These are phyloP conservation scores for Ochotona curzoniae DNA, from an alignment of 2,113 vertebrate species.

Conservation along the genomic window DNA sequence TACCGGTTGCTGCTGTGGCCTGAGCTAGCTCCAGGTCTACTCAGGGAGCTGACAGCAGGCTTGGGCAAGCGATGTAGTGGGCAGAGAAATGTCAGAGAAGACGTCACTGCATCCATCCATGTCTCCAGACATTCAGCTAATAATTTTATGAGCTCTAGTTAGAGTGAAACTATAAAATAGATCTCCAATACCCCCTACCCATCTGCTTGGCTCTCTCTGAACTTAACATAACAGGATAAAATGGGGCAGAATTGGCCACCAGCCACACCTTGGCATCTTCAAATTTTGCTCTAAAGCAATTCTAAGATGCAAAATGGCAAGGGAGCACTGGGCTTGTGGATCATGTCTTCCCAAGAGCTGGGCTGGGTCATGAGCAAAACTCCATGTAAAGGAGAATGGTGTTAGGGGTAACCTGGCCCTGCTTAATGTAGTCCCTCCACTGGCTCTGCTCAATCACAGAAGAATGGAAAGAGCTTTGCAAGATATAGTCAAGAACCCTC, in stretches of 20 bases:
- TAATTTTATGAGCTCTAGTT: background rate
- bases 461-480: background rate
- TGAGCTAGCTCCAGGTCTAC: too few relatives aligned
- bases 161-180: background rate
- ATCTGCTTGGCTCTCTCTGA: background rate
- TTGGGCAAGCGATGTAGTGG: background rate
- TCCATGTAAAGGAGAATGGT: background rate
- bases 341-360: slow-evolving; percentile 54
- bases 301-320: slow-evolving; percentile 41
- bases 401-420: too few relatives aligned
- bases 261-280: slow-evolving; percentile 54
- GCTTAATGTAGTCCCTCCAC: background rate
- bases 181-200: background rate
- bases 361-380: background rate
- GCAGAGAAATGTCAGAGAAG: background rate
- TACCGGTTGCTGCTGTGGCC: background rate
- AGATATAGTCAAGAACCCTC: background rate
- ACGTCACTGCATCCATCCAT: background rate
- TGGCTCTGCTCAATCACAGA: background rate
- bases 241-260: slow-evolving; percentile 10
- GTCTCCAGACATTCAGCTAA: background rate
- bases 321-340: slow-evolving; percentile 49
- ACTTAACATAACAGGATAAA: slow-evolving; percentile 66
- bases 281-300: slow-evolving; percentile 59
- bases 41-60: background rate